phyloP scores from a whole-genome alignment of 2,888 invertebrate genomes.

The Synergus gifuensis region DNA sequence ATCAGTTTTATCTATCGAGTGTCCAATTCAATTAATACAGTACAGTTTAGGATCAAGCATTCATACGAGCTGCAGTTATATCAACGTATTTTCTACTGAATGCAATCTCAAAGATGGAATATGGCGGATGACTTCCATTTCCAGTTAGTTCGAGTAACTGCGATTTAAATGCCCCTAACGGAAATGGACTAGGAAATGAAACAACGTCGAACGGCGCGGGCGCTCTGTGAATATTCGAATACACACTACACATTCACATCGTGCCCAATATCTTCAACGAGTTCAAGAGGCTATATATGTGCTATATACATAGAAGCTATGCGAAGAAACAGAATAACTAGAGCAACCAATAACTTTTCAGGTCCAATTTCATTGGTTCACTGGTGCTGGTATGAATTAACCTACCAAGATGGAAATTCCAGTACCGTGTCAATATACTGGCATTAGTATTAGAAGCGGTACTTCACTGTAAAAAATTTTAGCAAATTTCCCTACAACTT shows the following conservation, averaged over 20 bases:
- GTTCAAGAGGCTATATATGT: background rate
- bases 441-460: too few relatives aligned
- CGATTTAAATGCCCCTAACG: conserved; percentile 74
- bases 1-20: background rate
- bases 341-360: background rate
- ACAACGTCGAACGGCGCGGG: conserved; percentile 63
- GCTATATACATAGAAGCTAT: background rate
- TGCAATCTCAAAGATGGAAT: conserved; percentile 55
- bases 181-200: conserved; percentile 76
- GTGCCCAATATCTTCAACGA: background rate
- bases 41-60: background rate
- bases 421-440: too few relatives aligned
- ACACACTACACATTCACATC: conserved; percentile 24
- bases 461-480: too few relatives aligned
- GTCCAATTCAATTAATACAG: too few relatives aligned
- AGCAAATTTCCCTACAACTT: too few relatives aligned
- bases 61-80: background rate
- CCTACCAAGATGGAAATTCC: too few relatives aligned
- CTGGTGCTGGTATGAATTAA: too few relatives aligned
- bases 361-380: too few relatives aligned
- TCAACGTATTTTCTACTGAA: background rate
- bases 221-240: conserved; percentile 51
- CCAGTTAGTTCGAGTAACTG: conserved; percentile 70
- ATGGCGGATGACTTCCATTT: conserved; percentile 67
- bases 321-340: background rate